phyloP scores from a whole-genome alignment of 1,140 invertebrate species.

The Cydia amplana region DNA sequence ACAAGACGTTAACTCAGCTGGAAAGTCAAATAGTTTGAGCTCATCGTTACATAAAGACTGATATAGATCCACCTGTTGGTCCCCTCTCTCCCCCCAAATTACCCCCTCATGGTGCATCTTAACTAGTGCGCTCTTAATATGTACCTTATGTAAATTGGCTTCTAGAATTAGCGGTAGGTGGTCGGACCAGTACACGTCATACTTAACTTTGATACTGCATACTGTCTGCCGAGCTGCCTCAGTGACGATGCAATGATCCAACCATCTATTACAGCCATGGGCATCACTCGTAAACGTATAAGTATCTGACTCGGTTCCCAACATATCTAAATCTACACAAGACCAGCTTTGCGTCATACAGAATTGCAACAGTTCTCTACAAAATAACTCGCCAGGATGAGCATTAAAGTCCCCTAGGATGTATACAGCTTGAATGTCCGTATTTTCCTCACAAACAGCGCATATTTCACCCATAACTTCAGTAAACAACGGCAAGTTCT shows the following conservation, averaged over 20 bases:
- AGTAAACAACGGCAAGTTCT: too few relatives aligned
- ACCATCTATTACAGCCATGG: too few relatives aligned
- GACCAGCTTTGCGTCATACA: neutral
- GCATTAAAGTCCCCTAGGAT: too few relatives aligned
- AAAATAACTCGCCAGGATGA: neutral
- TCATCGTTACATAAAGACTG: too few relatives aligned
- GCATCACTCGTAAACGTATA: neutral
- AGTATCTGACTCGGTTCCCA: neutral
- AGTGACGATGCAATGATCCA: neutral
- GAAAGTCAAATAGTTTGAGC: too few relatives aligned
- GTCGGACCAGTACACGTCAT: neutral
- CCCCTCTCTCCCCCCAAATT: too few relatives aligned
- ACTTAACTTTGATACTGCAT: neutral
- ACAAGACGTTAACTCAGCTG: too few relatives aligned
- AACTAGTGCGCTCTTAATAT: neutral
- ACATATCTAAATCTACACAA: neutral
- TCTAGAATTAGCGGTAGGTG: neutral
- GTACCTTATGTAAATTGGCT: neutral
- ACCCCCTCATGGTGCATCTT: too few relatives aligned
- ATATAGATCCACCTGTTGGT: too few relatives aligned
- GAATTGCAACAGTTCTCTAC: neutral
- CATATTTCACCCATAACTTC: too few relatives aligned
- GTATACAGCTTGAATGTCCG: neutral
- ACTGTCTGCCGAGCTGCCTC: neutral
- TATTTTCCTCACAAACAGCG: neutral